Evolutionary conservation across 2,888 invertebrate genomes (phyloP).

Genomic region (Didymodactylos carnosus): DNA sequence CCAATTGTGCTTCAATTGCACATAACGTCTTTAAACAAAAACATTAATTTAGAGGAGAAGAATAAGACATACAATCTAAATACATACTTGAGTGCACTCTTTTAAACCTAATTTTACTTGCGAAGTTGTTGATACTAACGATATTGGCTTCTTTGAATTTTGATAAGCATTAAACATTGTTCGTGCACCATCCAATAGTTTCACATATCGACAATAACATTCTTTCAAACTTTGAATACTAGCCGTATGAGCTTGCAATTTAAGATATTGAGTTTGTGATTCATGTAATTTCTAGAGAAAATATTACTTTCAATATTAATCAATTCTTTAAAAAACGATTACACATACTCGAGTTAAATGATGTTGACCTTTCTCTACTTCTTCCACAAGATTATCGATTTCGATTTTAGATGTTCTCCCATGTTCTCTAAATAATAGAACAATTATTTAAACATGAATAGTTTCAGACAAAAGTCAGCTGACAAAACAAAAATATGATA

Average conservation of each 20-base stretch:
- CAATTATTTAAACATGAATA: no score
- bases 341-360: not conserved
- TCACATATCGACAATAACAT: not conserved
- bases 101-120: not conserved
- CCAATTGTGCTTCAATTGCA: slow-evolving; percentile 37
- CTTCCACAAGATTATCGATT: not conserved
- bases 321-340: not conserved
- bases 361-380: not conserved
- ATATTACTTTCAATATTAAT: not conserved
- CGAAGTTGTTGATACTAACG: not conserved
- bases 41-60: not conserved
- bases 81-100: not conserved
- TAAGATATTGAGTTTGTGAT: not conserved
- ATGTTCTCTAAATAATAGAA: no score
- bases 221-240: not conserved
- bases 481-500: no score
- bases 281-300: not conserved
- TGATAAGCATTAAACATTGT: not conserved
- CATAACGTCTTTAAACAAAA: slow-evolving; percentile 31
- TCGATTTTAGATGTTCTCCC: not conserved
- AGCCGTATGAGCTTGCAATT: not conserved
- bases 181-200: not conserved
- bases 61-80: not conserved
- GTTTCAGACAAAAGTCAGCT: no score
- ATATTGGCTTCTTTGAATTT: not conserved